Base-by-base conservation (phyloP, 2,113 vertebrate genomes). In the Baryphthengus martii region DNA sequence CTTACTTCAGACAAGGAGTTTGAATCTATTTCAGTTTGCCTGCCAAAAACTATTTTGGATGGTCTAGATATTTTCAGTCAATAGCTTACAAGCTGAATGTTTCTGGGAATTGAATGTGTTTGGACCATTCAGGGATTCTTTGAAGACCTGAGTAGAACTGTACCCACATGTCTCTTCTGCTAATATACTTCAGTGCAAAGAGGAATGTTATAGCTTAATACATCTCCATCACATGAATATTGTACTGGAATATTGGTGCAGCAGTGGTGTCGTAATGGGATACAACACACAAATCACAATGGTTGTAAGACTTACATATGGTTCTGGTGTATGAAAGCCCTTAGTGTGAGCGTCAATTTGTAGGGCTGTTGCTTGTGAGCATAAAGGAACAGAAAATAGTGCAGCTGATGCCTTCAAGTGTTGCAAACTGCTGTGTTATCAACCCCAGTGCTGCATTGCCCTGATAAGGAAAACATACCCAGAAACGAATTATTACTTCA, bases 141-240 rank as follows among this genome's bases (percentile, higher is more conserved):
- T 94, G 84, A 89, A 95, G 94, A 90, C 52, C 26, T 89, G 61
- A 85, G 39, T 81, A 63, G 68, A 73, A 68, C 55, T 90, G 62
- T 70, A 85, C 52, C 79, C 87, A 91, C n/a, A 59, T 68, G 52
- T 83, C 56, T 92, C 52, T 92, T 52, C 68, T 92, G 93, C 80
- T 89, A 89, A 55, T 88, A 65, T 17, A 29, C 89, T 95, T 96
- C 75, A 90, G 58, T 66, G 96, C 92, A 93, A 88, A 53, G 24
- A 75, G 82, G 17, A 65, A 63, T 58, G 62, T 78, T 90, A 97
- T 95, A 96, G 50, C 56, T 94, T 86, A 89, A 88, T 96, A 86
- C 76, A 95, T 95, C 94, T 97, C 93, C 65, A 93, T 88, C 68
- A 26, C 59, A 85, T 93, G 90, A 96, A 82, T 96, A 53, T 61